These are phyloP conservation scores for Epizoanthus scotinus DNA, from an alignment of 92 coral and sea anemone species.

Conservation along the genomic window DNA sequence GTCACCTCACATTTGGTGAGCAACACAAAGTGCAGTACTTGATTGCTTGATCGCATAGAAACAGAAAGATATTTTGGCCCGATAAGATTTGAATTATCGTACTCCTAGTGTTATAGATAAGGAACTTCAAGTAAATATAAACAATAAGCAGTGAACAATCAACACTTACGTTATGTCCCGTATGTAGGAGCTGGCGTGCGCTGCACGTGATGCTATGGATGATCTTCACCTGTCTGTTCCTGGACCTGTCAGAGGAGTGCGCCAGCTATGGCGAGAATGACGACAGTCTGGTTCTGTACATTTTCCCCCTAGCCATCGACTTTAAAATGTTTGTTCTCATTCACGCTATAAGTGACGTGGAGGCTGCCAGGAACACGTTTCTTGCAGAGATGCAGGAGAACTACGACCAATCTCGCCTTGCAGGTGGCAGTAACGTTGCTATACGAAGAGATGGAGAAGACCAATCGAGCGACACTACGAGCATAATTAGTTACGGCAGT, in stretches of 20 bases:
- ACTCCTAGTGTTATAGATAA: too few relatives aligned
- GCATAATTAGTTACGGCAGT: constrained; percentile 9
- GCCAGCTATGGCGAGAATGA: constrained; percentile 42
- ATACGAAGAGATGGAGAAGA: background rate
- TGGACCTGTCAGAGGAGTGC: constrained; percentile 58
- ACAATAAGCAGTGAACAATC: background rate
- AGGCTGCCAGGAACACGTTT: constrained; percentile 45
- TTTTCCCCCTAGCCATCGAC: constrained; percentile 71
- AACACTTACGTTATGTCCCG: background rate
- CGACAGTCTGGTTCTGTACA: constrained; percentile 46
- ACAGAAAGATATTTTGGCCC: too few relatives aligned
- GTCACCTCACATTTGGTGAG: too few relatives aligned
- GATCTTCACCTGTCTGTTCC: constrained; percentile 47
- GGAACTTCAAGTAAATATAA: too few relatives aligned
- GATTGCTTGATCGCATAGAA: too few relatives aligned
- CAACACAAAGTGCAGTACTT: too few relatives aligned
- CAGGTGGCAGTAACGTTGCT: background rate
- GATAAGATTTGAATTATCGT: too few relatives aligned
- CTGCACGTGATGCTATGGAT: constrained; percentile 70
- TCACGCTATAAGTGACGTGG: constrained; percentile 56
- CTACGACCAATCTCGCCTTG: background rate
- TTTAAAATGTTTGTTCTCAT: constrained; percentile 65
- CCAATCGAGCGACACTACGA: background rate
- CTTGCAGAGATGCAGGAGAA: constrained; percentile 40
- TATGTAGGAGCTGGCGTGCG: constrained; percentile 59